Evolutionary conservation across 2,113 vertebrate species (phyloP).

Genomic region (Bubo blakistoni): DNA sequence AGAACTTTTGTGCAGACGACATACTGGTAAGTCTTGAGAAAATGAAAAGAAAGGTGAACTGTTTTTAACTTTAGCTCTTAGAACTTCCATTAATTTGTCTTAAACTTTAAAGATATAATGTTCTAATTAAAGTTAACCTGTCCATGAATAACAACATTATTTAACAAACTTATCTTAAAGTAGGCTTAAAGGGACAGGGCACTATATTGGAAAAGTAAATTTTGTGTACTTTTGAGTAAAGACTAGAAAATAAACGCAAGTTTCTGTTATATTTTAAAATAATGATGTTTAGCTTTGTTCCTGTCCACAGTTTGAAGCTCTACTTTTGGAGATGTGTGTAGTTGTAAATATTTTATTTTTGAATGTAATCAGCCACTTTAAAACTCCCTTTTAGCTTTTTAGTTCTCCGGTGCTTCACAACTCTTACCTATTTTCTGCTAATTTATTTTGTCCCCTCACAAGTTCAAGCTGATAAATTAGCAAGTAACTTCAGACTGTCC

Average conservation of each 20-base stretch:
- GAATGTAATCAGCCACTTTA: not conserved
- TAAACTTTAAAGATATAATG: not conserved
- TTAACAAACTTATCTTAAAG: not conserved
- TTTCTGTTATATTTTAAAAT: not conserved
- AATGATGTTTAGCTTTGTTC: not conserved
- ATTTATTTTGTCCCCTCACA: not conserved
- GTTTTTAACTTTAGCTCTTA: not conserved
- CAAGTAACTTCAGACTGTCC: not conserved
- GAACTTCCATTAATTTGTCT: not conserved
- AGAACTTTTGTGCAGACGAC: conserved; percentile 23
- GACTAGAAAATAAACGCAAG: not conserved
- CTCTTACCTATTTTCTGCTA: not conserved
- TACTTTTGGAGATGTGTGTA: not conserved
- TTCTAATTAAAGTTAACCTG: not conserved
- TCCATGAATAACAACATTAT: not conserved
- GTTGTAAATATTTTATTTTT: not conserved
- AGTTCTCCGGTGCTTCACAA: not conserved
- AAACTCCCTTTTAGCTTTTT: not conserved
- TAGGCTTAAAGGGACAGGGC: not conserved
- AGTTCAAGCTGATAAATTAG: not conserved
- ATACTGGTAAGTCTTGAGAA: conserved; percentile 45
- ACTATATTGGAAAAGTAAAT: not conserved
- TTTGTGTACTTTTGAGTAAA: not conserved
- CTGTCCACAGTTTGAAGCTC: not conserved
- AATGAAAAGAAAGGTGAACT: conserved; percentile 39